These are phyloP conservation scores for Ophraella communa DNA, from an alignment of 2,888 invertebrate genomes.

Conservation along the genomic window DNA sequence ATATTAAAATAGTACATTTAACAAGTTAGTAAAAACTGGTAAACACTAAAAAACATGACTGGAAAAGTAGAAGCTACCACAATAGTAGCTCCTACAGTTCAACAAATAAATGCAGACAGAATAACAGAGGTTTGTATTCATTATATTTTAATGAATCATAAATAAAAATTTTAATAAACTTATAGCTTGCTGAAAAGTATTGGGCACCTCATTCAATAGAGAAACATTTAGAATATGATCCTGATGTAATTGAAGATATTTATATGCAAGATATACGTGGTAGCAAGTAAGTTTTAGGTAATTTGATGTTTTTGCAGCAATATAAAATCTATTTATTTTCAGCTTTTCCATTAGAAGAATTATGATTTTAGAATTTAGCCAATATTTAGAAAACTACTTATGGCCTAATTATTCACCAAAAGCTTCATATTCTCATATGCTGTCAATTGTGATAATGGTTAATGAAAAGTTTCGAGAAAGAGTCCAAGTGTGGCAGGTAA, in stretches of 20 bases:
- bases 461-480: constrained; percentile 98
- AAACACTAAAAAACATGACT: constrained; percentile 8
- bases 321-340: constrained; percentile 5
- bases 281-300: constrained; percentile 68
- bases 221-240: constrained; percentile 76
- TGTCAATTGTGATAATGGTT: constrained; percentile 97
- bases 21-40: neutral
- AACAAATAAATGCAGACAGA: constrained; percentile 89
- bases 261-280: constrained; percentile 87
- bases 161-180: constrained; percentile 20
- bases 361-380: constrained; percentile 96
- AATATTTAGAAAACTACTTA: constrained; percentile 94
- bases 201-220: constrained; percentile 88
- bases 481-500: constrained; percentile 93
- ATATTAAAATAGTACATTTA: neutral
- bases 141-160: neutral
- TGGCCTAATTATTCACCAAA: constrained; percentile 92
- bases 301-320: neutral
- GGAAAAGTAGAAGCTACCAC: constrained; percentile 49
- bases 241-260: constrained; percentile 84
- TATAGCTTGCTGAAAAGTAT: constrained; percentile 86
- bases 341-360: constrained; percentile 84
- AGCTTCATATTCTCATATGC: constrained; percentile 86
- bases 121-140: constrained; percentile 78
- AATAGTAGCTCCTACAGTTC: constrained; percentile 78